Percentiles rank a stretch among this genome's conserved stretches.
Evolutionary conservation across 2,888 invertebrate genomes (phyloP).

Genomic region (Eubasilissa splendida): DNA sequence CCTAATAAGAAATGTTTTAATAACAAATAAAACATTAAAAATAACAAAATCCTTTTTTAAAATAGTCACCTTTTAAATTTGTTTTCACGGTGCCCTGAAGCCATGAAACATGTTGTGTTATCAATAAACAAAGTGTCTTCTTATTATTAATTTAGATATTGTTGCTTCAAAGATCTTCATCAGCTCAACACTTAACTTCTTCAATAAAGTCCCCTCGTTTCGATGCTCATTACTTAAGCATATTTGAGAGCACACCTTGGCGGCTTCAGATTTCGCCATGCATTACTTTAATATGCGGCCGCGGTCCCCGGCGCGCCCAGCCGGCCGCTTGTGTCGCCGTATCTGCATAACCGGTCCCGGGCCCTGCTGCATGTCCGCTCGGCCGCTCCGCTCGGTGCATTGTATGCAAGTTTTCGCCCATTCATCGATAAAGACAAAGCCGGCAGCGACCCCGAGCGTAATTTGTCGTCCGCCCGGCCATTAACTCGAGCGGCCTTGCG

Average conservation of each 20-base stretch:
- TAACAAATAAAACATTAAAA: too few species aligned
- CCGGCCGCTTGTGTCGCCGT: background rate
- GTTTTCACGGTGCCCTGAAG: too few species aligned
- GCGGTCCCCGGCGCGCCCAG: background rate
- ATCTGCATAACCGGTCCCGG: background rate
- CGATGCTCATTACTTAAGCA: background rate
- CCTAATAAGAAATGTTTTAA: too few species aligned
- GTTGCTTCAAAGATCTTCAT: too few species aligned
- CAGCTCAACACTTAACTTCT: too few species aligned
- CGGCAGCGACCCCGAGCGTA: background rate
- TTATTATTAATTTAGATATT: too few species aligned
- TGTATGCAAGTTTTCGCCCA: constrained; percentile 21
- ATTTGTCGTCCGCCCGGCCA: constrained; percentile 2
- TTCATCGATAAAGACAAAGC: constrained; percentile 24
- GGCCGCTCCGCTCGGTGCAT: background rate
- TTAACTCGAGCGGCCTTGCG: constrained; percentile 9
- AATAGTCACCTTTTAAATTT: too few species aligned
- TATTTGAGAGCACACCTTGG: background rate
- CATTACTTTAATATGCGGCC: background rate
- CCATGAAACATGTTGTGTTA: too few species aligned
- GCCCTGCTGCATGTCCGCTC: background rate
- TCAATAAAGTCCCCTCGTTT: too few species aligned
- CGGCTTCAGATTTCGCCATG: background rate
- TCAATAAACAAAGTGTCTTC: too few species aligned
- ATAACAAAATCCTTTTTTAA: too few species aligned